Percentiles rank a stretch among this genome's conserved stretches.
Evolutionary conservation across 2,888 invertebrate species (phyloP).

Genomic region (Pseudanteris insignis): DNA sequence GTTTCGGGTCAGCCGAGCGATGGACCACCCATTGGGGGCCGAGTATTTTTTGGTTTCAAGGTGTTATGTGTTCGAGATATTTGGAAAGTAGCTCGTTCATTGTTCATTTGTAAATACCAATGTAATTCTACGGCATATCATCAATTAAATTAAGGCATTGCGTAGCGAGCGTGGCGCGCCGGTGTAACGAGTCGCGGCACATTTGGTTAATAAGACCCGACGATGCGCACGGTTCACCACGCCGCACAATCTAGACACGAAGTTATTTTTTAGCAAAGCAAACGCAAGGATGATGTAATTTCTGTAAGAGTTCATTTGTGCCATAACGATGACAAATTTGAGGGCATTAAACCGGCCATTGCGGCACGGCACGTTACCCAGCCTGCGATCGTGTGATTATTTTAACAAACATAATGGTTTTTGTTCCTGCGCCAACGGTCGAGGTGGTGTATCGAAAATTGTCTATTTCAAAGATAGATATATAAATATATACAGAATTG

Average conservation of each 20-base stretch:
- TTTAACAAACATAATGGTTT: conserved; percentile 56
- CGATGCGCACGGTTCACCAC: too few relatives aligned
- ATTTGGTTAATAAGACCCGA: too few relatives aligned
- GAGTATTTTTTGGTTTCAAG: too few relatives aligned
- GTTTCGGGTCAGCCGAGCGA: too few relatives aligned
- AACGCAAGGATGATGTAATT: conserved; percentile 15
- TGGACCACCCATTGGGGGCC: too few relatives aligned
- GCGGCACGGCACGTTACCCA: conserved; percentile 8
- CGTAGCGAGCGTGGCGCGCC: too few relatives aligned
- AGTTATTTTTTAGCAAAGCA: conserved; percentile 10
- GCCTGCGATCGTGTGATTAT: conserved; percentile 45
- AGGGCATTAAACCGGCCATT: conserved; percentile 28
- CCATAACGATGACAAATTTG: conserved; percentile 36
- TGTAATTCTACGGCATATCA: too few relatives aligned
- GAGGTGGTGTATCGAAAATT: conserved; percentile 38
- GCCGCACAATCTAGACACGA: conserved; percentile 1
- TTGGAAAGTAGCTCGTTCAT: too few relatives aligned
- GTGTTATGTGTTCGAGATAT: too few relatives aligned
- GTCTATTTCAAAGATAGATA: conserved; percentile 43
- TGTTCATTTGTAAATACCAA: too few relatives aligned
- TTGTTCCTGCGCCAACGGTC: conserved; percentile 57
- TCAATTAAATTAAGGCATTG: too few relatives aligned
- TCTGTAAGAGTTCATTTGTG: conserved; percentile 50
- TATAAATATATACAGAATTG: conserved; percentile 50
- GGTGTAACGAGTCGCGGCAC: too few relatives aligned